Percentiles rank a stretch among this genome's conserved stretches.
Conservation (phyloP, 2,888 invertebrate genomes). For the Chelonus formosanus region DNA sequence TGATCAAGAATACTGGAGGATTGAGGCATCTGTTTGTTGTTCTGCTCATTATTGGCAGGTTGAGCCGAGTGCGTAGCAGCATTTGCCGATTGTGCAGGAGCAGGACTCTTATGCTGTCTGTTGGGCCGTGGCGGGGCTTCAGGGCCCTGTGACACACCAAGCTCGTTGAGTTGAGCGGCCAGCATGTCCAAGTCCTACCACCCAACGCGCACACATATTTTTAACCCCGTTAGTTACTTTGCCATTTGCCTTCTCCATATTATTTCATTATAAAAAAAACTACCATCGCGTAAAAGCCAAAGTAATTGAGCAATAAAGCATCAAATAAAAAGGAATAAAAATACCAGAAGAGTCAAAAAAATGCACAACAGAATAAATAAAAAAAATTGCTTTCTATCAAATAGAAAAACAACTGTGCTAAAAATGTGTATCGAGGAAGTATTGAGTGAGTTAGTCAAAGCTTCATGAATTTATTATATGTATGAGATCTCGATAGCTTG, state of each 20-base stretch:
- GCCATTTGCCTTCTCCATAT: slow-evolving; percentile 35
- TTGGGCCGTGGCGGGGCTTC: slow-evolving; percentile 75
- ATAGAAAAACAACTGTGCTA: too few species aligned
- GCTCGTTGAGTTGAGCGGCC: slow-evolving; percentile 94
- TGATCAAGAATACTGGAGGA: slow-evolving; percentile 61
- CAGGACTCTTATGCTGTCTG: slow-evolving; percentile 58
- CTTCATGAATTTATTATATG: too few species aligned
- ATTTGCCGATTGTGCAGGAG: slow-evolving; percentile 50
- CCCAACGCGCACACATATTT: slow-evolving; percentile 58
- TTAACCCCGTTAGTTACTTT: slow-evolving; percentile 58
- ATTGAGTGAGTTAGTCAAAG: too few species aligned
- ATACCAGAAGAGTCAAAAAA: too few species aligned
- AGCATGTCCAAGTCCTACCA: slow-evolving; percentile 93
- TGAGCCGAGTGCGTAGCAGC: slow-evolving; percentile 52
- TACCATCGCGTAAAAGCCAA: neutral
- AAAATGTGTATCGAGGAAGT: too few species aligned
- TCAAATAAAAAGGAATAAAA: too few species aligned
- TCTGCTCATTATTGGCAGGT: slow-evolving; percentile 57
- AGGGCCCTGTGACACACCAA: slow-evolving; percentile 80
- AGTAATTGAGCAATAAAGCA: too few species aligned
- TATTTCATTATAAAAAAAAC: slow-evolving; percentile 16
- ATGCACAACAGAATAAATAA: too few species aligned
- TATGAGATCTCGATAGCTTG: neutral
- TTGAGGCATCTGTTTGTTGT: slow-evolving; percentile 61
- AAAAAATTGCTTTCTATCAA: too few species aligned